Evolutionary conservation across 1,140 invertebrate species (phyloP), one percentile per base, ranked within the genome.

Genomic region (Nomia melanderi): DNA sequence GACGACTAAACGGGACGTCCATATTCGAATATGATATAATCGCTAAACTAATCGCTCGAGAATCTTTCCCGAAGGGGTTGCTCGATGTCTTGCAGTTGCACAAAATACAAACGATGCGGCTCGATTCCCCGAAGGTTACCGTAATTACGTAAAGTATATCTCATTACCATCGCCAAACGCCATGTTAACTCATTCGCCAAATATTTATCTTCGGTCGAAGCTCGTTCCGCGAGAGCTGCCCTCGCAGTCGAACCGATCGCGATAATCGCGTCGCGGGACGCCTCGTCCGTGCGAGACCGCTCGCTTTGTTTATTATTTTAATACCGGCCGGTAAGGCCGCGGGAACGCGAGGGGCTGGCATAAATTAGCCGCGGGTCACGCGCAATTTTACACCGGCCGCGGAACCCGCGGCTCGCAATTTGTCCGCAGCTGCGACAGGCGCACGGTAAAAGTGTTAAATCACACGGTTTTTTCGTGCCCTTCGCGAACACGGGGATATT

Each of bases 331-430:
- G n/a, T 27, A 70, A n/a, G 39, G 27, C 12, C 31, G 59, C 44
- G 62, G 12, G 47, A 54, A 20, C 44, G 25, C 27, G 25, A 20
- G 1, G 11, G 14, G 6, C 39, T 2, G 20, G 73, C 62, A 81
- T 82, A 81, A 82, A 82, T 82, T 81, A 81, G 47, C 39, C 44
- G 41, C 41, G 27, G 33, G 72, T 78, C 72, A 65, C 29, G 66
- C 33, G 73, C 79, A 76, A 82, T 81, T 82, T 82, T 75, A 39
- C 60, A 53, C 44, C 41, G 54, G 36, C 54, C 60, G 50, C 3
- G 62, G 11, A 53, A 39, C 56, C 20, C 41, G 57, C 41, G 63
- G 50, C 67, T 81, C 57, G 39, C 64, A 39, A 80, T 56, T 81
- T 76, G 64, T 53, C 60, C 33, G 56, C 12, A 31, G 41, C 33